Evolutionary conservation across 23 tunicate genomes (phyloP).

Genomic region (Oikopleura albicans): DNA sequence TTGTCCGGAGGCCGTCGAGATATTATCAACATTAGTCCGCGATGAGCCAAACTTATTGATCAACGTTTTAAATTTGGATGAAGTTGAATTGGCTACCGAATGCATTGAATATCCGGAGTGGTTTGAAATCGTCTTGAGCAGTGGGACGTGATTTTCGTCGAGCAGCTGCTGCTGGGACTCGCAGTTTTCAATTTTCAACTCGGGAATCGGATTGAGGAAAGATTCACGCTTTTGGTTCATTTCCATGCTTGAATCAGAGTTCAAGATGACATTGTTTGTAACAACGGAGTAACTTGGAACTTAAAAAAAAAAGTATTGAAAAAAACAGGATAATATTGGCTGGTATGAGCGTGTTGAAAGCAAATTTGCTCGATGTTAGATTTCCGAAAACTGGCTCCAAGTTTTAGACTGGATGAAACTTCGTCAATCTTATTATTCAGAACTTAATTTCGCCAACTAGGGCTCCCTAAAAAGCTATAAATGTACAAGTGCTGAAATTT

Average conservation of each 20-base stretch:
- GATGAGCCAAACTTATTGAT: not conserved
- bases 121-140: not conserved
- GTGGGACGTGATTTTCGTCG: not conserved
- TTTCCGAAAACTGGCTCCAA: too few relatives aligned
- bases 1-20: too few relatives aligned
- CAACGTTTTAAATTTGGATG: not conserved
- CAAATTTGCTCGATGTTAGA: too few relatives aligned
- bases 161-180: too few relatives aligned
- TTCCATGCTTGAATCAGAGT: not conserved
- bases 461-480: too few relatives aligned
- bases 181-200: not conserved
- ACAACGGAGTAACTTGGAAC: too few relatives aligned
- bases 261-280: not conserved
- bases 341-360: too few relatives aligned
- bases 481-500: not conserved
- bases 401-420: too few relatives aligned
- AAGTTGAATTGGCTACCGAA: not conserved
- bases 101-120: not conserved
- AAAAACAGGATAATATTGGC: too few relatives aligned
- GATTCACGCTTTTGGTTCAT: not conserved
- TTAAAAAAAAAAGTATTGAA: too few relatives aligned
- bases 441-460: too few relatives aligned
- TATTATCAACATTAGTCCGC: not conserved
- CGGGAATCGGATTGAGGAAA: slow-evolving; percentile 9
- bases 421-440: too few relatives aligned